phyloP scores from a whole-genome alignment of 2,113 vertebrate genomes.

The Oophaga pumilio region DNA sequence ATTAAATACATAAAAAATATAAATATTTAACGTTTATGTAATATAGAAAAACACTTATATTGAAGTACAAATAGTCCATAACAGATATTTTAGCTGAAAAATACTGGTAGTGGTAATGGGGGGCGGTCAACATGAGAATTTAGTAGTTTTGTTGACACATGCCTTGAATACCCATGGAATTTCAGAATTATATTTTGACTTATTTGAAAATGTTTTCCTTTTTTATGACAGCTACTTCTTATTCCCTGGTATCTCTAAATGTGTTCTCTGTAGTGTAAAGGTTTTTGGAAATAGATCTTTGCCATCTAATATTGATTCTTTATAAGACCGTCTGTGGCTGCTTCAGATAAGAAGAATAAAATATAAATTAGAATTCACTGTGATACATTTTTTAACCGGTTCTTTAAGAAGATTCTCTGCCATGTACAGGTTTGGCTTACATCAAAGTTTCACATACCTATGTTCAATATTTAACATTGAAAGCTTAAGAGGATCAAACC shows the following conservation, averaged over 20 bases:
- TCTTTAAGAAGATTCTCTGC: neutral
- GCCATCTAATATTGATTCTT: constrained; percentile 55
- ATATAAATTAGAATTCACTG: constrained; percentile 50
- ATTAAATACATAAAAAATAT: no score
- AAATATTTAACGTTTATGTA: no score
- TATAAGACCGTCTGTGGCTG: constrained; percentile 48
- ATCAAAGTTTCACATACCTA: neutral
- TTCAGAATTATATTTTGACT: constrained; percentile 46
- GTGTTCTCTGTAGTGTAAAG: constrained; percentile 48
- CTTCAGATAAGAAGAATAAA: constrained; percentile 46
- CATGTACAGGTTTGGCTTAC: neutral
- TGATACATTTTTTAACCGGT: neutral
- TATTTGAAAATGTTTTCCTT: constrained; percentile 49
- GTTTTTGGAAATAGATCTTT: constrained; percentile 55
- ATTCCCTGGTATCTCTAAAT: constrained; percentile 38
- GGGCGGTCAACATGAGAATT: neutral
- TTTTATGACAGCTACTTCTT: constrained; percentile 28
- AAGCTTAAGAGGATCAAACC: neutral
- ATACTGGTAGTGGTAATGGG: neutral
- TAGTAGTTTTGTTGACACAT: constrained; percentile 10
- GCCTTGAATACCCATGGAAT: constrained; percentile 29
- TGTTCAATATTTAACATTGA: neutral
- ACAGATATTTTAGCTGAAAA: neutral
- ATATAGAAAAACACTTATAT: no score
- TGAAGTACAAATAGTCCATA: neutral